Conservation (phyloP, 2,888 invertebrate genomes). For the Drosophila affinis region DNA sequence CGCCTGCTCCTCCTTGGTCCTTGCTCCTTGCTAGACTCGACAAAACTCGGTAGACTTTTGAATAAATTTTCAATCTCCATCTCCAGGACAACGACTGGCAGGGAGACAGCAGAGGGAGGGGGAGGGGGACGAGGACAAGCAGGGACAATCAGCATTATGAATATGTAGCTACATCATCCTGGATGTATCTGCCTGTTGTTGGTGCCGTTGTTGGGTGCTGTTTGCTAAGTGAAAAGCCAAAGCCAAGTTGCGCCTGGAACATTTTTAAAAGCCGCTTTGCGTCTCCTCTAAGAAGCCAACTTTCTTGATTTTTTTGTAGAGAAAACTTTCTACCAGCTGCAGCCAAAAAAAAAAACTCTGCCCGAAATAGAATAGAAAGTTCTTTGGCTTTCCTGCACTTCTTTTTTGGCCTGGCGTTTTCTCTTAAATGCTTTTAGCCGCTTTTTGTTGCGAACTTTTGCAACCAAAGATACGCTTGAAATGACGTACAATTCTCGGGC, state of each 20-base stretch:
- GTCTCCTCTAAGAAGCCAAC: slow-evolving; percentile 58
- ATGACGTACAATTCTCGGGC: slow-evolving; percentile 20
- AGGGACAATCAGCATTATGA: slow-evolving; percentile 70
- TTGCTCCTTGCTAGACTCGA: slow-evolving; percentile 28
- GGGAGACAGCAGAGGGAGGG: not conserved
- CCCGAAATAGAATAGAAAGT: slow-evolving; percentile 40
- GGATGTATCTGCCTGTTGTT: slow-evolving; percentile 53
- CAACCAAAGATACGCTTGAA: slow-evolving; percentile 26
- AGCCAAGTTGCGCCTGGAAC: slow-evolving; percentile 59
- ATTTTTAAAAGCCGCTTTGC: slow-evolving; percentile 76
- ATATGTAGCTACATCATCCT: slow-evolving; percentile 72
- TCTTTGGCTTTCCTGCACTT: slow-evolving; percentile 24
- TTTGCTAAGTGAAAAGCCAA: slow-evolving; percentile 67
- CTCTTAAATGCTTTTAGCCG: slow-evolving; percentile 69
- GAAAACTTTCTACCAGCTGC: slow-evolving; percentile 59
- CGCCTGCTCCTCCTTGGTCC: slow-evolving; percentile 36
- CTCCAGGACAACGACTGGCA: slow-evolving; percentile 48
- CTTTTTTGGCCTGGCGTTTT: slow-evolving; percentile 15
- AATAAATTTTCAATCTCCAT: slow-evolving; percentile 74
- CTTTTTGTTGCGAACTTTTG: slow-evolving; percentile 47
- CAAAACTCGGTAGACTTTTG: slow-evolving; percentile 64
- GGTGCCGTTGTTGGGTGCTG: slow-evolving; percentile 22
- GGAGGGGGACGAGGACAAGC: not conserved
- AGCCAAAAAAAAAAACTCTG: slow-evolving; percentile 13
- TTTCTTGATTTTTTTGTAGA: slow-evolving; percentile 43